Evolutionary conservation across 2,888 invertebrate genomes (phyloP).

Genomic region (Encarsia formosa): DNA sequence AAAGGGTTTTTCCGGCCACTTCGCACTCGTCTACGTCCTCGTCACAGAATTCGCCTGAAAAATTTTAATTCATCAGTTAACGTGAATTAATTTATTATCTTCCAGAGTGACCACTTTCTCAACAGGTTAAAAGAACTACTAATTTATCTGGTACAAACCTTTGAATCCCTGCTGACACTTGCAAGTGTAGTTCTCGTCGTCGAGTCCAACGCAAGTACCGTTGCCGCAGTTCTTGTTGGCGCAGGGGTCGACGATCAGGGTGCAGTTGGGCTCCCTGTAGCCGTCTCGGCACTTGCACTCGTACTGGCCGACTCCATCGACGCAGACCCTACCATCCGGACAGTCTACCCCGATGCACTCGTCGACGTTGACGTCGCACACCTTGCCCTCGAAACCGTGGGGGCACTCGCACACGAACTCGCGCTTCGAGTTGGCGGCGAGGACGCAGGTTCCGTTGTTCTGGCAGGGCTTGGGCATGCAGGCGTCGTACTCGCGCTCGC

Average conservation of each 20-base stretch:
- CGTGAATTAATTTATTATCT: neutral
- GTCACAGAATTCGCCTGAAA: slow-evolving; percentile 51
- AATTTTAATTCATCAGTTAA: neutral
- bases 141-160: slow-evolving; percentile 39
- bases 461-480: slow-evolving; percentile 60
- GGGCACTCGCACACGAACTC: slow-evolving; percentile 63
- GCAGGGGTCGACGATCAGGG: slow-evolving; percentile 59
- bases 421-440: slow-evolving; percentile 48
- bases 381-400: slow-evolving; percentile 62
- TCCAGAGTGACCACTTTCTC: no score
- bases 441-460: slow-evolving; percentile 62
- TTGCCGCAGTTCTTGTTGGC: slow-evolving; percentile 68
- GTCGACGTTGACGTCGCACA: slow-evolving; percentile 64
- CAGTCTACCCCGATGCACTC: slow-evolving; percentile 60
- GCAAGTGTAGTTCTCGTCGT: slow-evolving; percentile 65
- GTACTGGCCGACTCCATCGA: slow-evolving; percentile 57
- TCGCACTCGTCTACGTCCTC: slow-evolving; percentile 75
- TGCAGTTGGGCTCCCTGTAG: slow-evolving; percentile 60
- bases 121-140: no score
- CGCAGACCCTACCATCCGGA: slow-evolving; percentile 55
- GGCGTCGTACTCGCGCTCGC: slow-evolving; percentile 57
- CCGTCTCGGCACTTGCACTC: slow-evolving; percentile 62
- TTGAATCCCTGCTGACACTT: slow-evolving; percentile 66
- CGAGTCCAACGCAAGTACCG: slow-evolving; percentile 66
- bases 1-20: slow-evolving; percentile 57